Percentiles rank a stretch among this genome's conserved stretches.
Conservation (phyloP, 2,797 vertebrate species). For the Hoplostethus mediterraneus region DNA sequence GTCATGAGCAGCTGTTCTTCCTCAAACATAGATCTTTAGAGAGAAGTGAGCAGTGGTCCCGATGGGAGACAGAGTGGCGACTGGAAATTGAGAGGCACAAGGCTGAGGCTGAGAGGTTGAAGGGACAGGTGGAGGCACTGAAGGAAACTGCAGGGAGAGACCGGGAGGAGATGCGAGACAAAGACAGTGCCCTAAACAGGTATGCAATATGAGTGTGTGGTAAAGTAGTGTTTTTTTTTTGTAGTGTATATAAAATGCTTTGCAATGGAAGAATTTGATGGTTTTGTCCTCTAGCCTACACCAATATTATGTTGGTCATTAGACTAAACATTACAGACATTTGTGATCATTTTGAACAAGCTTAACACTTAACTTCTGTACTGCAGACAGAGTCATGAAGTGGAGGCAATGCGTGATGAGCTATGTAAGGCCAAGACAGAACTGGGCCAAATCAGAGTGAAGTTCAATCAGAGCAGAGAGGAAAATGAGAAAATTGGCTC, state of each 20-base stretch:
- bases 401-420: conserved; percentile 71
- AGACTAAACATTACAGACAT: conserved; percentile 7
- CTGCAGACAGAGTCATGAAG: conserved; percentile 75
- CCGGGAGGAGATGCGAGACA: conserved; percentile 77
- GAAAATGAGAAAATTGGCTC: conserved; percentile 70
- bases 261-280: neutral
- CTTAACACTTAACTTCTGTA: conserved; percentile 33
- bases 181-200: conserved; percentile 76
- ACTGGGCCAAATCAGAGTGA: conserved; percentile 63
- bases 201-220: conserved; percentile 32
- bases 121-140: conserved; percentile 78
- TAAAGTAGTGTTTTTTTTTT: neutral
- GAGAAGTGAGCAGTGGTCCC: conserved; percentile 53
- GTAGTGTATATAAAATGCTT: neutral
- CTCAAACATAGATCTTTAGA: conserved; percentile 61
- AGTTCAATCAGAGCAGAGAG: conserved; percentile 61
- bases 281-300: neutral
- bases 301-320: conserved; percentile 9
- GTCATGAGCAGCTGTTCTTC: conserved; percentile 3
- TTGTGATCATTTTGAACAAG: conserved; percentile 14
- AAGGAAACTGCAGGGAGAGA: conserved; percentile 70
- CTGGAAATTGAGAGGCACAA: conserved; percentile 71
- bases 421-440: conserved; percentile 71
- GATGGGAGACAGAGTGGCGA: conserved; percentile 67
- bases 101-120: conserved; percentile 75